These are phyloP conservation scores for Callorhinus ursinus DNA, from an alignment of 2,113 vertebrate genomes.

Conservation along the genomic window DNA sequence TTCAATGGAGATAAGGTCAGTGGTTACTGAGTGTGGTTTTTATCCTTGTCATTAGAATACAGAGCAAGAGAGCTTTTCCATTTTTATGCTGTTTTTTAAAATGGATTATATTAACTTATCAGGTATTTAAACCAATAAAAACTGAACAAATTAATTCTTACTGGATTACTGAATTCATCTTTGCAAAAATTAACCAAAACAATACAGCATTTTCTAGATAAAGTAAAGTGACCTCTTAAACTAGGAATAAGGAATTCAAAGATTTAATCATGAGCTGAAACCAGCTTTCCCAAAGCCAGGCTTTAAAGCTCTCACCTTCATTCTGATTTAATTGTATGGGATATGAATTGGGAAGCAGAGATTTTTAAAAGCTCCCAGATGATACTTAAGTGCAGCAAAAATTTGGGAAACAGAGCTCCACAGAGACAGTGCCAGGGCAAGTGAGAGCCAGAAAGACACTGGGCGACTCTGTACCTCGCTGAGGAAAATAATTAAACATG, in stretches of 20 bases:
- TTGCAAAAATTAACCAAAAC: not conserved
- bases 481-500: too few relatives aligned
- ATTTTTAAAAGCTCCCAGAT: not conserved
- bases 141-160: not conserved
- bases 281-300: not conserved
- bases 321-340: not conserved
- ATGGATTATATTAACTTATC: not conserved
- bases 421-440: too few relatives aligned
- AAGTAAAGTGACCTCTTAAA: not conserved
- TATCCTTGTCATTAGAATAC: not conserved
- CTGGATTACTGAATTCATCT: not conserved
- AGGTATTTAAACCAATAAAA: conserved; percentile 18
- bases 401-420: not conserved
- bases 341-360: not conserved
- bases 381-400: not conserved
- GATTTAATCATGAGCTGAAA: not conserved
- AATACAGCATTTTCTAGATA: not conserved
- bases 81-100: not conserved
- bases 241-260: not conserved
- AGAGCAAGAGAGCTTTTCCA: not conserved
- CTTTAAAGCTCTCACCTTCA: not conserved
- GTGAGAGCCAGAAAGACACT: too few relatives aligned
- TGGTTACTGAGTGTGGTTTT: not conserved
- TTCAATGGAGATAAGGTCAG: not conserved
- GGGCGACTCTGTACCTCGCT: too few relatives aligned